Percentiles rank a stretch among this genome's conserved stretches.
phyloP scores from a whole-genome alignment of 2,113 vertebrate species.

The Pteruthius melanotis region DNA sequence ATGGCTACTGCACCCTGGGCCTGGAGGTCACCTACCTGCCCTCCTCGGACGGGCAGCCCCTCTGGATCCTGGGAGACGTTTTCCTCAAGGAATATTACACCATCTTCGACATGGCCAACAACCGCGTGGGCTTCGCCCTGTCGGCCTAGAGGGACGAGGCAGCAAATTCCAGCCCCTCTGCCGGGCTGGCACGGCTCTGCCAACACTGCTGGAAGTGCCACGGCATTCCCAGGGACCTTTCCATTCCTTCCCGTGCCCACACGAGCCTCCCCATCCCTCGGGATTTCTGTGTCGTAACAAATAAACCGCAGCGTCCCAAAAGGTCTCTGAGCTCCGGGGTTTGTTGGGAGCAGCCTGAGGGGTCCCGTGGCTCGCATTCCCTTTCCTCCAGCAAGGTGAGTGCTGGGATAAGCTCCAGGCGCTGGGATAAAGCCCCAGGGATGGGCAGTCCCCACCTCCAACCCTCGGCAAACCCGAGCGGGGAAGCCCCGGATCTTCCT shows the following conservation, averaged over 20 bases:
- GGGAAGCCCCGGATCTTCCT: background rate
- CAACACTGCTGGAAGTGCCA: background rate
- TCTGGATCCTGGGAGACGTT: constrained; percentile 37
- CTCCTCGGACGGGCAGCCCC: constrained; percentile 46
- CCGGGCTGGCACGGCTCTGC: background rate
- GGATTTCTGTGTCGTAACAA: background rate
- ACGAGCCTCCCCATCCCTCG: rapidly evolving
- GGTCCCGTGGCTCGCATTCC: background rate
- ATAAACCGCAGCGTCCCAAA: background rate
- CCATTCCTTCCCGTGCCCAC: rapidly evolving
- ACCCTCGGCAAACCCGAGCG: background rate
- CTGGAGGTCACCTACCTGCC: constrained; percentile 67
- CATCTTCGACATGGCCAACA: constrained; percentile 57
- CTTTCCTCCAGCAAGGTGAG: background rate
- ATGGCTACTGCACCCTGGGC: constrained; percentile 51
- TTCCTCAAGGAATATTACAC: constrained; percentile 70
- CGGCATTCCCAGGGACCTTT: rapidly evolving
- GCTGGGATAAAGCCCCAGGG: background rate
- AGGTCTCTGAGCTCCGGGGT: background rate
- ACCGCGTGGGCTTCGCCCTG: constrained; percentile 53
- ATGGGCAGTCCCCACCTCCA: rapidly evolving
- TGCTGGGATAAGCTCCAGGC: background rate
- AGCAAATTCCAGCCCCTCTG: background rate
- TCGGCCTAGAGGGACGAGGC: background rate
- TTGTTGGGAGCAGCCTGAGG: background rate